These are phyloP conservation scores for Coenonympha glycerion DNA, from an alignment of 2,888 invertebrate genomes.

Conservation along the genomic window DNA sequence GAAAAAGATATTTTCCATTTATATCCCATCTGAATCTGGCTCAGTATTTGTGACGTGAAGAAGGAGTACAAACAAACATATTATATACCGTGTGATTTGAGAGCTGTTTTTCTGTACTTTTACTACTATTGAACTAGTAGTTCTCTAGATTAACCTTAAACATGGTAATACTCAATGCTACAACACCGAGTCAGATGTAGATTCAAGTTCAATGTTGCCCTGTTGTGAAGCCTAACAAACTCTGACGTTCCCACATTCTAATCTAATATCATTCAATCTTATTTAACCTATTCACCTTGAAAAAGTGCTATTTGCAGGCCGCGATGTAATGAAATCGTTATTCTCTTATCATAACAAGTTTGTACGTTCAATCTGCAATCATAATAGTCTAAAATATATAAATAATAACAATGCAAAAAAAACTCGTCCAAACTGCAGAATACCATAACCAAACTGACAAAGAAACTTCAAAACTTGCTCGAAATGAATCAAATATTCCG, in stretches of 20 bases:
- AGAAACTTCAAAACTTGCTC: too few relatives aligned
- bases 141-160: conserved; percentile 15
- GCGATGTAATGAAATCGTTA: neutral
- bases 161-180: conserved; percentile 11
- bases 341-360: neutral
- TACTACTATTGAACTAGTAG: too few relatives aligned
- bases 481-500: too few relatives aligned
- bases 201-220: conserved; percentile 11
- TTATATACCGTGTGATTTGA: too few relatives aligned
- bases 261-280: conserved; percentile 24
- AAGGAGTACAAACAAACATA: too few relatives aligned
- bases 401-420: neutral
- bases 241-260: conserved; percentile 15
- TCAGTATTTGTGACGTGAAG: too few relatives aligned
- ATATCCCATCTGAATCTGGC: too few relatives aligned
- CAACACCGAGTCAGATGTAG: conserved; percentile 9
- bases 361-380: neutral
- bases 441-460: too few relatives aligned
- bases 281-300: conserved; percentile 12
- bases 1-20: too few relatives aligned
- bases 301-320: neutral
- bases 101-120: too few relatives aligned
- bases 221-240: conserved; percentile 24
- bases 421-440: too few relatives aligned
- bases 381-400: neutral